Evolutionary conservation across 2,888 invertebrate species (phyloP).

Genomic region (Clanis bilineata): DNA sequence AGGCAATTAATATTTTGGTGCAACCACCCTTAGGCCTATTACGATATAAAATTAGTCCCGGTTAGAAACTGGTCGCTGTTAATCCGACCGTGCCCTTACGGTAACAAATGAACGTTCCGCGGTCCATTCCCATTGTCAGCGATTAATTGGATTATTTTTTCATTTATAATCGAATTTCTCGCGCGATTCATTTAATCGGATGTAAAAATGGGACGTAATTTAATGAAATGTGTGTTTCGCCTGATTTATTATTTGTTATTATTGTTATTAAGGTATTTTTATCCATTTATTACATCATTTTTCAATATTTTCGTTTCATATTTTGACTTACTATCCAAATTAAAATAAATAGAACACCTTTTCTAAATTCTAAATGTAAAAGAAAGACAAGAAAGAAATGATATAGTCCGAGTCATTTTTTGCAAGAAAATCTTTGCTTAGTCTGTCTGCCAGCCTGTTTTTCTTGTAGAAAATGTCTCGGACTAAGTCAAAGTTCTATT

Average conservation of each 20-base stretch:
- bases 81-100: conserved; percentile 11
- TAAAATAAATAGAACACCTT: too few species aligned
- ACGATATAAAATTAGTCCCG: background rate
- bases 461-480: too few species aligned
- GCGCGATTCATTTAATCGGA: conserved; percentile 14
- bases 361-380: too few species aligned
- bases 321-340: too few species aligned
- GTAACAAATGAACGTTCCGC: conserved; percentile 27
- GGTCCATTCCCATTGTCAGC: conserved; percentile 28
- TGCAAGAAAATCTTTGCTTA: too few species aligned
- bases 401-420: too few species aligned
- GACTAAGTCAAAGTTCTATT: too few species aligned
- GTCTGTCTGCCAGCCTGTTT: too few species aligned
- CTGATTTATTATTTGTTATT: background rate
- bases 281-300: background rate
- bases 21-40: background rate
- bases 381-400: too few species aligned
- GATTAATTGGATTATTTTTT: conserved; percentile 33
- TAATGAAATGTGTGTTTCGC: background rate
- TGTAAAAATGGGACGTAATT: conserved; percentile 12
- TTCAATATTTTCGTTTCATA: too few species aligned
- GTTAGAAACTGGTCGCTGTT: background rate
- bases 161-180: conserved; percentile 9
- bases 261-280: background rate
- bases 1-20: background rate